These are phyloP conservation scores for Brevimyrus niger DNA, from an alignment of 2,113 vertebrate species.

Conservation along the genomic window DNA sequence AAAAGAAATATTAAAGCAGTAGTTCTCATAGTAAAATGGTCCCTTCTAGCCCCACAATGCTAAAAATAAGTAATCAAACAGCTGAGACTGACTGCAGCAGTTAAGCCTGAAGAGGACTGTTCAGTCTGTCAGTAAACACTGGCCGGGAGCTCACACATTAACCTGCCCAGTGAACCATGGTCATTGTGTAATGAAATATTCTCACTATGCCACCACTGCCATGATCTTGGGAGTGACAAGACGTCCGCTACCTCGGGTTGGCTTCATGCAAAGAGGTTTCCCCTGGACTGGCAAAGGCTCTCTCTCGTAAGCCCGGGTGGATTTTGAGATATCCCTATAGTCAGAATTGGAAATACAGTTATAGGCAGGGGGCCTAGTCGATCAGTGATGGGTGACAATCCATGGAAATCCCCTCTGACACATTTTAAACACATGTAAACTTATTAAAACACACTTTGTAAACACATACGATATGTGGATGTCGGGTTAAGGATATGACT, in stretches of 20 bases:
- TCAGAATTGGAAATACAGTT: not conserved
- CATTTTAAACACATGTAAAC: no score
- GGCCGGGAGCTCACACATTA: constrained; percentile 40
- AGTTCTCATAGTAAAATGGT: not conserved
- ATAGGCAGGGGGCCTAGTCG: no score
- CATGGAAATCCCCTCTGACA: no score
- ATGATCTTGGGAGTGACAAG: not conserved
- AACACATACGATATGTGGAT: no score
- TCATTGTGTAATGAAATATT: constrained; percentile 36
- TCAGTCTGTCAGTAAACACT: constrained; percentile 43
- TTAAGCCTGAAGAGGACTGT: constrained; percentile 39
- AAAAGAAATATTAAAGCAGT: not conserved
- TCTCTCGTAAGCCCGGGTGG: not conserved
- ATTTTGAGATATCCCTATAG: not conserved
- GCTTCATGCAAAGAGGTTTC: not conserved
- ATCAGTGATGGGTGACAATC: no score
- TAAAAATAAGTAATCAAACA: constrained; percentile 19
- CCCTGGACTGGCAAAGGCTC: not conserved
- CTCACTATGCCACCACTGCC: constrained; percentile 17
- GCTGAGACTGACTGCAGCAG: constrained; percentile 24
- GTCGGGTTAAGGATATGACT: no score
- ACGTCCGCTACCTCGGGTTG: not conserved
- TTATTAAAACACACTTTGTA: no score
- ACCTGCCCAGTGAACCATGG: constrained; percentile 28
- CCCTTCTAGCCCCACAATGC: not conserved